These are phyloP conservation scores for Leptarthrus brevirostris DNA, from an alignment of 2,888 invertebrate species.

Conservation along the genomic window DNA sequence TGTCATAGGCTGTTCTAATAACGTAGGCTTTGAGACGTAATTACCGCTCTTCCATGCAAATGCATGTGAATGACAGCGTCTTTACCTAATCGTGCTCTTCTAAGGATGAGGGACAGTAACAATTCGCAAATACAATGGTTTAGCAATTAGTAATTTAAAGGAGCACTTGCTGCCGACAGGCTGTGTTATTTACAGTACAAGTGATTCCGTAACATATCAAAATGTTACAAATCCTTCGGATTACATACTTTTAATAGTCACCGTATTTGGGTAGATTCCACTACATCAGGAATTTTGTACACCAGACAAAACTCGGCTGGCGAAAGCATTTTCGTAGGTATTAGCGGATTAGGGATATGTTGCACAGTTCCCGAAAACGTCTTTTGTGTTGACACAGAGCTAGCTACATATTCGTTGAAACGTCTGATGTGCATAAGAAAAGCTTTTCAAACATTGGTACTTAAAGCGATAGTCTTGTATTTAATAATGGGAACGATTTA, in stretches of 20 bases:
- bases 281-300: too few relatives aligned
- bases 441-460: too few relatives aligned
- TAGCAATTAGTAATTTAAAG: slow-evolving; percentile 24
- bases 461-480: too few relatives aligned
- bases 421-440: too few relatives aligned
- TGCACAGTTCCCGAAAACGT: too few relatives aligned
- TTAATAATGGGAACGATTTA: too few relatives aligned
- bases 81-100: slow-evolving; percentile 21
- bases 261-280: neutral
- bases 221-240: slow-evolving; percentile 4
- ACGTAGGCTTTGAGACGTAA: slow-evolving; percentile 26
- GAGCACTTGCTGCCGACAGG: slow-evolving; percentile 9
- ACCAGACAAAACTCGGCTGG: too few relatives aligned
- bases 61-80: slow-evolving; percentile 31
- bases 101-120: slow-evolving; percentile 23
- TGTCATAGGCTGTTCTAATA: slow-evolving; percentile 30
- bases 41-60: slow-evolving; percentile 30
- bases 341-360: too few relatives aligned
- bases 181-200: neutral
- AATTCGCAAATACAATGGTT: slow-evolving; percentile 35
- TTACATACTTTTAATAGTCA: neutral
- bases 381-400: too few relatives aligned
- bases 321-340: too few relatives aligned
- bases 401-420: too few relatives aligned
- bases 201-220: neutral